phyloP scores from a whole-genome alignment of 2,888 invertebrate genomes.

The Cantharis nigra region DNA sequence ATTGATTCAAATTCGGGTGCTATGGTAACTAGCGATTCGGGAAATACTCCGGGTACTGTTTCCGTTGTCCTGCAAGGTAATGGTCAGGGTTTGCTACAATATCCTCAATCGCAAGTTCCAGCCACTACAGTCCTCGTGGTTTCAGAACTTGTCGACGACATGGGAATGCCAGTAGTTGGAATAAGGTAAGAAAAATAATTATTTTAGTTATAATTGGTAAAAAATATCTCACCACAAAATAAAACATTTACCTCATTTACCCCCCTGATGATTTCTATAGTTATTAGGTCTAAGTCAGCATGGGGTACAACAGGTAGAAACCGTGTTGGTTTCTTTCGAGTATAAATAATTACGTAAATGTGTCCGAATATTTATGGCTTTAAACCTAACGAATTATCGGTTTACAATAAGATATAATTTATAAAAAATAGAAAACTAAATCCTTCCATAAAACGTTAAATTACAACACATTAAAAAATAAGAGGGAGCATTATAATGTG shows the following conservation, averaged over 20 bases:
- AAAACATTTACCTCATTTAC: conserved; percentile 29
- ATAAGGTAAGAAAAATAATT: conserved; percentile 59
- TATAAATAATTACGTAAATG: conserved; percentile 18
- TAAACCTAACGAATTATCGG: neutral
- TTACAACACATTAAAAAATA: neutral
- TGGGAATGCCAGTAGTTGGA: conserved; percentile 69
- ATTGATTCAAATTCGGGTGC: conserved; percentile 60
- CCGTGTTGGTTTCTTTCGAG: conserved; percentile 4
- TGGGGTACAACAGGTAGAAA: conserved; percentile 22
- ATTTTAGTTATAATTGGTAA: conserved; percentile 2
- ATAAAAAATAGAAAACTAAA: neutral
- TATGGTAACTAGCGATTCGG: conserved; percentile 59
- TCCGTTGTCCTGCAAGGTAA: conserved; percentile 60
- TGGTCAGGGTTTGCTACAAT: conserved; percentile 59
- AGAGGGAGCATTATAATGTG: neutral
- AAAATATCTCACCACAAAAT: conserved; percentile 23
- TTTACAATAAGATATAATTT: neutral
- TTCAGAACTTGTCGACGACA: conserved; percentile 73
- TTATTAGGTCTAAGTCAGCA: conserved; percentile 17
- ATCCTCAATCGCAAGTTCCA: conserved; percentile 59
- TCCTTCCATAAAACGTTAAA: neutral
- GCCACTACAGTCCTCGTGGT: conserved; percentile 72
- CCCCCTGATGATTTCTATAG: conserved; percentile 29
- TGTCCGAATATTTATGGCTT: neutral
- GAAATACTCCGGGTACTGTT: conserved; percentile 53